Base-by-base conservation (phyloP, 2,797 vertebrate genomes). In the Centropyge bicolor region DNA sequence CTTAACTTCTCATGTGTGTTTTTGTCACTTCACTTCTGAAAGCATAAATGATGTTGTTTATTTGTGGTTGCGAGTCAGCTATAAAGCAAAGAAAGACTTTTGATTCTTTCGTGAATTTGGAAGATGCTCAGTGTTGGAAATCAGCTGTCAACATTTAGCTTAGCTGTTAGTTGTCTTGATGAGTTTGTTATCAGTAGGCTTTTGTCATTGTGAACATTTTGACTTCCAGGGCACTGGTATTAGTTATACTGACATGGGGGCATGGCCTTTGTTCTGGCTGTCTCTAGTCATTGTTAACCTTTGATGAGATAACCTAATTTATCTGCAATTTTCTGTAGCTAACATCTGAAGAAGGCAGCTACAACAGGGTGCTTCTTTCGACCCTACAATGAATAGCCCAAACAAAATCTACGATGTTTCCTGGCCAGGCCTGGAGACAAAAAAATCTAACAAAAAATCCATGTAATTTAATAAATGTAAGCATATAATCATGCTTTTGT, bases 11-110 rank as follows among this genome's bases (percentile, higher is more conserved):
- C 10, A 14, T 46, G 8, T 22, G 22, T 5, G 1, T 63, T 10
- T 73, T 57, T 24, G 17, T 61, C 20, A 59, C n/a, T n/a, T n/a
- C 6, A 38, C 20, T 45, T 70, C 78, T 5, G 19, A 49, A 43
- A 71, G 38, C 27, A 65, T 52, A 41, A 65, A 43, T 51, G 0
- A 45, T 70, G 4, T 31, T 49, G 22, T 59, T 63, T 45, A 27
- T 62, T 24, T 46, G 24, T 60, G 19, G 36, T 62, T 31, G 20
- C 38, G 48, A 55, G 56, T 17, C 43, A 12, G 31, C 35, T 22
- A 14, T 43, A 6, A 67, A 46, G 38, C 9, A 46, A 54, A 41
- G 8, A 16, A 10, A 11, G 16, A n/a, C 24, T n/a, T 76, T 11
- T 22, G 16, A 9, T 40, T 55, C 4, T 4, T 52, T 52, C 22